Conservation (phyloP, 2,888 invertebrate genomes). For the Athripsodes cinereus region DNA sequence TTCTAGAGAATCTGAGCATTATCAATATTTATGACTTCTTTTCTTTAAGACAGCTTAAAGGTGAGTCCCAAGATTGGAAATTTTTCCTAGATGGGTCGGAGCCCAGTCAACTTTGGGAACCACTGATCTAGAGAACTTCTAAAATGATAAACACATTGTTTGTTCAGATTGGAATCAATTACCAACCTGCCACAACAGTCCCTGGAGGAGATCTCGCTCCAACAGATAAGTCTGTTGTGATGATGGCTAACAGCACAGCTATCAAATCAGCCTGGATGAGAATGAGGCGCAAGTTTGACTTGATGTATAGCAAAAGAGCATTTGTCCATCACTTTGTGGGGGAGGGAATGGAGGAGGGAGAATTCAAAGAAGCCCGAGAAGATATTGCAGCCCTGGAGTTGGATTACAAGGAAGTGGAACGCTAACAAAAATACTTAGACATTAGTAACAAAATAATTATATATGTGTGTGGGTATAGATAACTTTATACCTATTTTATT, state of each 20-base stretch:
- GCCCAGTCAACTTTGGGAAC: too few species aligned
- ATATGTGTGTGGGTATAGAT: too few species aligned
- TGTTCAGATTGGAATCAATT: slow-evolving; percentile 62
- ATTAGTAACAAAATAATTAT: too few species aligned
- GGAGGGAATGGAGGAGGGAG: slow-evolving; percentile 66
- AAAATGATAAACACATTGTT: too few species aligned
- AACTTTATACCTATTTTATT: not conserved
- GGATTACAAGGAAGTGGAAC: slow-evolving; percentile 64
- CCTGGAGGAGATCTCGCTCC: slow-evolving; percentile 72
- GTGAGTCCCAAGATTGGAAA: too few species aligned
- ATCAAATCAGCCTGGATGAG: slow-evolving; percentile 77
- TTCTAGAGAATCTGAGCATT: too few species aligned
- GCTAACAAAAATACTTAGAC: slow-evolving; percentile 20
- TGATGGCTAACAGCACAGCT: slow-evolving; percentile 76
- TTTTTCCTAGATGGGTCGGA: too few species aligned
- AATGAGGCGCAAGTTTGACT: slow-evolving; percentile 69
- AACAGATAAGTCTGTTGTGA: slow-evolving; percentile 70
- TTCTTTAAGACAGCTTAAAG: too few species aligned
- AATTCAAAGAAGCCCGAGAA: slow-evolving; percentile 55
- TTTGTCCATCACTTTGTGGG: slow-evolving; percentile 84
- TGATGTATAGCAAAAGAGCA: slow-evolving; percentile 77
- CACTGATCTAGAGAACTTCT: too few species aligned
- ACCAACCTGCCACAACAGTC: slow-evolving; percentile 69
- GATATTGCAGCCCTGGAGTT: slow-evolving; percentile 57
- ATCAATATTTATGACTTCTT: too few species aligned